Percentiles rank a stretch among this genome's conserved stretches.
These are phyloP conservation scores for Norana najaformis DNA, from an alignment of 2,888 invertebrate genomes.

Conservation along the genomic window DNA sequence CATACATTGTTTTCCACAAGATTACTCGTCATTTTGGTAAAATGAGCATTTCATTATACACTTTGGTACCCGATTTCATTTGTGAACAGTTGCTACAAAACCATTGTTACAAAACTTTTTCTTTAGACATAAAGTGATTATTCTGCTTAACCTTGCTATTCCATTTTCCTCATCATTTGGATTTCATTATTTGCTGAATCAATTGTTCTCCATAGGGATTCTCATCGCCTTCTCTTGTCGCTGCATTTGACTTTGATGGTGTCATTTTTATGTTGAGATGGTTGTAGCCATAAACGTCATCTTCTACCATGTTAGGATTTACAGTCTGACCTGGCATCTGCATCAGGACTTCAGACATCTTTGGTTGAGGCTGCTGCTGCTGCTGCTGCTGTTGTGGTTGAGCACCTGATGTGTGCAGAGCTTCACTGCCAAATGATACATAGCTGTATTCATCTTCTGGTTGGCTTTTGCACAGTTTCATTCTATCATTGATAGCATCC, in stretches of 20 bases:
- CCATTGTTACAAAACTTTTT: neutral
- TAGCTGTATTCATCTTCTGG: neutral
- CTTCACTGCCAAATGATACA: conserved; percentile 5
- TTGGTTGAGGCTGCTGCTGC: neutral
- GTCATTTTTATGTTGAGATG: neutral
- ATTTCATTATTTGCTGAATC: neutral
- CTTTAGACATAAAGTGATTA: neutral
- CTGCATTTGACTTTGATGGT: neutral
- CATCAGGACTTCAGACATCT: conserved; percentile 20
- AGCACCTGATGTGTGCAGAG: neutral
- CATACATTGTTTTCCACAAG: no score
- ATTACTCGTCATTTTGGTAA: no score
- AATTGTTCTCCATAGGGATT: conserved; percentile 20
- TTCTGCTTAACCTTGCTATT: neutral
- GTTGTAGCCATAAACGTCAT: neutral
- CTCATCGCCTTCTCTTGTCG: neutral
- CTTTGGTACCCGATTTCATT: neutral
- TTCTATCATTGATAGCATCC: conserved; percentile 9
- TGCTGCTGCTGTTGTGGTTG: neutral
- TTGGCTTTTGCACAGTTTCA: neutral
- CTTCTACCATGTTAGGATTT: neutral
- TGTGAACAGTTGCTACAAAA: neutral
- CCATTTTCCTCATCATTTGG: neutral
- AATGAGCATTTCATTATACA: no score
- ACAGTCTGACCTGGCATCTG: neutral